Evolutionary conservation across 2,888 invertebrate species (phyloP), one percentile per base, ranked within the genome.

Genomic region (Trilocha varians): DNA sequence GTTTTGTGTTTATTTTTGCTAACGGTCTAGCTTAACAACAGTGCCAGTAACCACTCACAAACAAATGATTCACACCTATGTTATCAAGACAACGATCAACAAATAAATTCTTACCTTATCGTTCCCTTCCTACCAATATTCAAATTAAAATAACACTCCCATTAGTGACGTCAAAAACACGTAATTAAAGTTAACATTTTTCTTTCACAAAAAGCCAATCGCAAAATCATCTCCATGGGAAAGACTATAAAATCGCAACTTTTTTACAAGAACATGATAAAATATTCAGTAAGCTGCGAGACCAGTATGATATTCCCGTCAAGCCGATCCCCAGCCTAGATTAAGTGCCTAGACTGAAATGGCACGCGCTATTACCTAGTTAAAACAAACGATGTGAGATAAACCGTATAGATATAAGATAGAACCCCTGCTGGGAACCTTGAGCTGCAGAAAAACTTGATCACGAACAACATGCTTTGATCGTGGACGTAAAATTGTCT

Each of bases 251-350:
- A 6, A 25, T 25, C 1, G 2, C 11, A 6, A 11, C 25, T 25
- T 25, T 25, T 25, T 25, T 25, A 9, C 11, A 5, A 32, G 13
- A 33, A 3, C 11, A 6, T 39, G 41, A 62, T 64, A 55, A 41
- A 57, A 62, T 59, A 69, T 62, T 57, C 60, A 68, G 41, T 45
- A 56, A 39, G 42, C 40, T 40, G 42, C 47, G 50, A 45, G 47
- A 59, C 58, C 52, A 52, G 59, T 54, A 54, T 49, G 53, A 63
- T 60, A 61, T 59, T 57, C 57, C 57, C 52, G 52, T 59, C 62
- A 57, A 54, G 54, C 48, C 41, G 56, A 60, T 55, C 53, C 41
- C 37, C 16, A n/a, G 45, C 15, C 16, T 46, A 56, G 57, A 61
- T 63, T 55, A 55, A 55, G 49, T 53, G 47, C 46, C 42, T 39